Base-by-base conservation (phyloP, 2,797 vertebrate species). In the Botia kubotai region DNA sequence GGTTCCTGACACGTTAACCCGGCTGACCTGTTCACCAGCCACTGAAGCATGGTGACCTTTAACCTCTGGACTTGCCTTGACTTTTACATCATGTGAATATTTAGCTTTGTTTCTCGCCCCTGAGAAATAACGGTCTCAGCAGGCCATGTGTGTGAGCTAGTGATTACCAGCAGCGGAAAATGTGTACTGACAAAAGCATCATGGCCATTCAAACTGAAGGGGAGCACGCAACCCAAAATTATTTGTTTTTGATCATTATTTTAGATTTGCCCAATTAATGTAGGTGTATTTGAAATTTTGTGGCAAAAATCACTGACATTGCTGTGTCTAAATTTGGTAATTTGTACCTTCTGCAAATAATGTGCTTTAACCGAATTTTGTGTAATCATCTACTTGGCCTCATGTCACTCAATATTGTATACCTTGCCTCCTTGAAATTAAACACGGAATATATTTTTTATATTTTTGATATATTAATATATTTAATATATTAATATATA, bases 1-100 rank as follows among this genome's bases (percentile, higher is more conserved):
- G 53, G 63, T 68, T 82, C 43, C 71, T 77, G 74, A 79, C 77
- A 75, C 52, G 72, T 84, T 85, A 80, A 84, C 80, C 86, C 43
- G 43, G 3, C 52, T 70, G 84, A 81, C 84, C 82, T 72, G 50
- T 58, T 67, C 48, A 62, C 55, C 57, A 75, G 75, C 63, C 39
- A 72, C 67, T 79, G 69, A 71, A 63, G 43, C 62, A 81, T 33
- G 6, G 50, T 81, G 78, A 82, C 50, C 84, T 86, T 80, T 84
- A 76, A 83, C 77, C 80, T 80, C 29, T 68, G 70, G 14, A 76
- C 77, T 80, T 57, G 5, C 66, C 65, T 46, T 79, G 69, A 82
- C 74, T 72, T 82, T 68, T 53, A 67, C 39, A 70, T 58, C 79
- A 73, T 77, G 58, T 72, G 60, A 76, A 82, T 72, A 66, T 78